A percentile compares a stretch with the other conserved stretches of the same genome.
phyloP scores from a whole-genome alignment of 1,140 invertebrate genomes.

The Proales similis region DNA sequence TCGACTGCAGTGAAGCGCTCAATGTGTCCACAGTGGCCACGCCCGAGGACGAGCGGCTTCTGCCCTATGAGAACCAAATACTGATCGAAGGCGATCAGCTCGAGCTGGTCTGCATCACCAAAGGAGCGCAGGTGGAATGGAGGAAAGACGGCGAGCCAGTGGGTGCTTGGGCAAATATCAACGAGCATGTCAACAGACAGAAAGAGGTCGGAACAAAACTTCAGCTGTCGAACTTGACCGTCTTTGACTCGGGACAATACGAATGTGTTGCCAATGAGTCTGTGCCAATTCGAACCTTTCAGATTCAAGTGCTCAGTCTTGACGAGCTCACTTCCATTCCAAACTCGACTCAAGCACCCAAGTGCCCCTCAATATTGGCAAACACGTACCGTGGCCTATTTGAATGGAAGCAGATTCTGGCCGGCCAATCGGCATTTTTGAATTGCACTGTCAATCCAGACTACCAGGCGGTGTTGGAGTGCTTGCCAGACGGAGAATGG shows the following conservation, averaged over 20 bases:
- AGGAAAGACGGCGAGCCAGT: too few species aligned
- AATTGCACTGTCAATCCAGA: conserved; percentile 1
- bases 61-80: conserved; percentile 29
- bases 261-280: conserved; percentile 25
- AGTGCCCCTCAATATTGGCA: conserved; percentile 22
- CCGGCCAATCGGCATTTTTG: conserved; percentile 9
- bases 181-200: conserved; percentile 16
- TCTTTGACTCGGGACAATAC: conserved; percentile 26
- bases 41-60: conserved; percentile 11
- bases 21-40: not conserved
- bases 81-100: conserved; percentile 27
- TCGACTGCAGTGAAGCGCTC: conserved; percentile 3
- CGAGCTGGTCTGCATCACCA: conserved; percentile 18
- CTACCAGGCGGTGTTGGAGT: conserved; percentile 26
- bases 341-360: not conserved
- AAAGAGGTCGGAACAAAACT: conserved; percentile 23
- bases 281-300: not conserved
- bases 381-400: conserved; percentile 16
- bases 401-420: conserved; percentile 18
- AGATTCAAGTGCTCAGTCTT: too few species aligned
- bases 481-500: conserved; percentile 14
- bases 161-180: too few species aligned
- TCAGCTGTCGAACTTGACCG: conserved; percentile 28
- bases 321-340: not conserved
- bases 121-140: conserved; percentile 33